Evolutionary conservation across 2,113 vertebrate species (phyloP), one percentile per base, ranked within the genome.

Genomic region (Scortum barcoo): DNA sequence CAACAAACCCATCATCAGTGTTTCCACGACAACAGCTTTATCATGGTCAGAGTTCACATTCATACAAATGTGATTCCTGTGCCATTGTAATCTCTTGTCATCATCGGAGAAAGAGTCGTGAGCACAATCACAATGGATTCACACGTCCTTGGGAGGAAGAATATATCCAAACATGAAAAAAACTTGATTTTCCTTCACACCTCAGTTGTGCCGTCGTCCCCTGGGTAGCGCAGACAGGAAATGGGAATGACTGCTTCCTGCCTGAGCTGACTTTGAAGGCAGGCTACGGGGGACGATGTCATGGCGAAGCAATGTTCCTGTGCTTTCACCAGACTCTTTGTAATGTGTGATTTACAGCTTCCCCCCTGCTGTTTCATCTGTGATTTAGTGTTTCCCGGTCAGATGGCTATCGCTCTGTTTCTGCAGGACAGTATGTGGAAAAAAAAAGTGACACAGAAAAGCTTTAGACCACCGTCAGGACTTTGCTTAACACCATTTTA

Each of bases 241-340:
- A 84, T 92, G 77, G 86, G 91, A 92, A 93, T 92, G 89, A 93
- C 86, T 86, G 93, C 93, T 94, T 95, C 94, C 94, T 95, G 94
- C 82, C 73, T 22, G 69, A 44, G 85, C 26, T 17, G 44, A 65
- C 92, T 95, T 95, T 94, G 94, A 95, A 92, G 91, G 86, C 67
- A 24, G 44, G 28, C 84, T 75, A 14, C 54, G 86, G 86, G 83
- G 89, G 83, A 84, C 76, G 72, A 62, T 86, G 87, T 87, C 85
- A 80, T 54, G 70, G 88, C 62, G 50, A 80, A 85, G 88, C 85
- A 68, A 65, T 68, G 87, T 94, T 94, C 89, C 91, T 87, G 83
- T 3, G 82, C 90, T 92, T 91, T 94, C 93, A 93, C 50, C 92
- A 24, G 62, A 62, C 83, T 91, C 92, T 93, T 93, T 95, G 93